Evolutionary conservation across 2,888 invertebrate genomes (phyloP), one percentile per base, ranked within the genome.

Genomic region (Mechanitis mazaeus): DNA sequence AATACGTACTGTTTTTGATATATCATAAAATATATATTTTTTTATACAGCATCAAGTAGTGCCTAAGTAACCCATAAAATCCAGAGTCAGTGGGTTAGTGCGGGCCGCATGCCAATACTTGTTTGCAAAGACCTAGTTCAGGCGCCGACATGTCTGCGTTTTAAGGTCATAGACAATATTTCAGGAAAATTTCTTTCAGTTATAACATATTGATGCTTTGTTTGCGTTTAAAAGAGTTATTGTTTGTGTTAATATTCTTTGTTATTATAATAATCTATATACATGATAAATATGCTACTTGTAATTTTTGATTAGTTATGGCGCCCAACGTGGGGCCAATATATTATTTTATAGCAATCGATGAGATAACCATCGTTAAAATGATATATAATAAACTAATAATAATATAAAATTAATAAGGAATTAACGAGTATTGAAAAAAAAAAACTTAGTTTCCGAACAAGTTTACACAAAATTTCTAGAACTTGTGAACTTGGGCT

Each of bases 41-140:
- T 42, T 42, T 42, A 9, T 42, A 42, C 42, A 42, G 42, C 42
- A 42, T 42, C 42, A 42, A 42, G 42, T 42, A 42, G 3, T 42
- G 42, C 42, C 42, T 42, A 42, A 42, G 42, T 42, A 42, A 42
- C 42, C 42, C 42, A 62, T 50, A 62, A 55, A 59, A 54, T 56
- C 54, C 55, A 53, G 45, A 56, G 56, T 61, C 61, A 64, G 50
- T 66, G 61, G 66, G 68, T 63, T 63, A 65, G 59, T 50, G 42
- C 45, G 64, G 68, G 64, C 61, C 59, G 59, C 9, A 35, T 66
- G 68, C 68, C 68, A 68, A 68, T 61, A 61, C 47, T 56, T 63
- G 58, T 57, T 65, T 61, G 61, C 59, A 46, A 55, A 42, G 59
- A 58, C 59, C 61, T 57, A 61, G 61, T 61, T 64, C 55, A 38